A percentile compares a stretch with the other conserved stretches of the same genome.
phyloP scores from a whole-genome alignment of 2,113 vertebrate species.

The Noturus placidus region DNA sequence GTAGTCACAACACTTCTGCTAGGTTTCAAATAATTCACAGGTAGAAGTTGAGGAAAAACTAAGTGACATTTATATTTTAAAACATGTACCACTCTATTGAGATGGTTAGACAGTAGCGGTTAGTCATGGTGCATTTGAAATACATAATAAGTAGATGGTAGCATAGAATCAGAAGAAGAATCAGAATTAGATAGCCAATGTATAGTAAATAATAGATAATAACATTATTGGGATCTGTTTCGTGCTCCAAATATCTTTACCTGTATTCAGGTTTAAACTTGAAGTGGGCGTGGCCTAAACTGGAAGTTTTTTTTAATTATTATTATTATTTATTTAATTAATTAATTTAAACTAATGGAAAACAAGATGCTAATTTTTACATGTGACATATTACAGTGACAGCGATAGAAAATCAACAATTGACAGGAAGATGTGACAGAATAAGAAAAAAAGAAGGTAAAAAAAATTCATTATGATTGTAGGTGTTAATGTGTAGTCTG shows the following conservation, averaged over 20 bases:
- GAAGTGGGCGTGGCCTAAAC: not conserved
- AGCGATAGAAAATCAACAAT: no score
- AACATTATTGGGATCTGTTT: not conserved
- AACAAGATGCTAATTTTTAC: no score
- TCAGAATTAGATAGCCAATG: not conserved
- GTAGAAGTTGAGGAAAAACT: slow-evolving; percentile 29
- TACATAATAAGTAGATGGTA: not conserved
- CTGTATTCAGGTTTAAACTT: not conserved
- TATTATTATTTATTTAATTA: no score
- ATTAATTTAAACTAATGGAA: no score
- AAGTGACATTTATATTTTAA: not conserved
- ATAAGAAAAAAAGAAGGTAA: no score
- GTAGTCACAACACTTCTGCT: not conserved
- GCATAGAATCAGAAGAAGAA: not conserved
- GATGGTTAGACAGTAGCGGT: not conserved
- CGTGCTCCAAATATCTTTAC: not conserved
- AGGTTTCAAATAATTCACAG: slow-evolving; percentile 23
- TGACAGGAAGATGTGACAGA: no score
- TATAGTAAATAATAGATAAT: not conserved
- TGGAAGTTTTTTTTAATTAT: not conserved
- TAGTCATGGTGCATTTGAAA: not conserved
- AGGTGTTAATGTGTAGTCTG: no score
- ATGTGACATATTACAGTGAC: no score
- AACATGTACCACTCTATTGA: not conserved
- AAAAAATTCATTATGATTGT: no score